Percentiles rank a stretch among this genome's conserved stretches.
Evolutionary conservation across 2,888 invertebrate genomes (phyloP).

Genomic region (Osmoderma eremita): DNA sequence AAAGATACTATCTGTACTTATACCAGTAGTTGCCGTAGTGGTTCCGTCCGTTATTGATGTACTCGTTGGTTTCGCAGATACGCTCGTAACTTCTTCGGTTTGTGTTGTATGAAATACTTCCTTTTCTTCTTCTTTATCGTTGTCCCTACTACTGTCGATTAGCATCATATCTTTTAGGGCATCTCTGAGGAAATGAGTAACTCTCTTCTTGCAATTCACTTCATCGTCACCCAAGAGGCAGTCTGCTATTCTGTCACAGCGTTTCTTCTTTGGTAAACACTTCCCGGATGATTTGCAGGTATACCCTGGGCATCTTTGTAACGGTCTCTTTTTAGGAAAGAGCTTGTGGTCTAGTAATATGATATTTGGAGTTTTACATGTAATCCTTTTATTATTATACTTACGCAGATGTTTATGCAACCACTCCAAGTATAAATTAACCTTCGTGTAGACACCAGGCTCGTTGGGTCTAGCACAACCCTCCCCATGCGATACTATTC

Average conservation of each 20-base stretch:
- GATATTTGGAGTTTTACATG: background rate
- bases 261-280: conserved; percentile 73
- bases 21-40: conserved; percentile 14
- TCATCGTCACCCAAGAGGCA: conserved; percentile 87
- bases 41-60: conserved; percentile 39
- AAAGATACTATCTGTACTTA: conserved; percentile 36
- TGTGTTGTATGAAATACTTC: conserved; percentile 22
- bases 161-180: conserved; percentile 50
- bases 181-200: conserved; percentile 51
- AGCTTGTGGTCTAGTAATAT: conserved; percentile 65
- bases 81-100: conserved; percentile 30
- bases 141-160: conserved; percentile 8
- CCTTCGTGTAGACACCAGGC: conserved; percentile 85
- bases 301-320: conserved; percentile 77
- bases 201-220: conserved; percentile 67
- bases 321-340: conserved; percentile 66
- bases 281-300: conserved; percentile 72
- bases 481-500: conserved; percentile 87
- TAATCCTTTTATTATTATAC: conserved; percentile 48
- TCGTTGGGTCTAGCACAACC: conserved; percentile 84
- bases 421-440: conserved; percentile 80
- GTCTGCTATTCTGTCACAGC: conserved; percentile 79
- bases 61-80: conserved; percentile 23
- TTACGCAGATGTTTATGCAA: conserved; percentile 72
- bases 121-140: conserved; percentile 10